A percentile compares a stretch with the other conserved stretches of the same genome.
These are phyloP conservation scores for Macrostomum cliftonense DNA, from an alignment of 2,888 invertebrate species.

Conservation along the genomic window DNA sequence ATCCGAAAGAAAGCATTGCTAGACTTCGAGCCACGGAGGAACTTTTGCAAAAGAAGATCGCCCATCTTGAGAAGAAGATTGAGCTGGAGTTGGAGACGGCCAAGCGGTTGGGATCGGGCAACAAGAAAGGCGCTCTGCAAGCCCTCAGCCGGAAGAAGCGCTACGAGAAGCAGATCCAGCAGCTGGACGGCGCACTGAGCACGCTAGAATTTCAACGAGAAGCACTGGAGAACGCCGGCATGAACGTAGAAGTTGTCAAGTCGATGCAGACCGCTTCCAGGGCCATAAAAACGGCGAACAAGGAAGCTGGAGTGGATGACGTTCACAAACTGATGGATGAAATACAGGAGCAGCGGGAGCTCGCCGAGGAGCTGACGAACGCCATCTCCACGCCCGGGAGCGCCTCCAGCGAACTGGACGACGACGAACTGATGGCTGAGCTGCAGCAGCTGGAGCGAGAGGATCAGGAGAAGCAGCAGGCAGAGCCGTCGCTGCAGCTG, in stretches of 20 bases:
- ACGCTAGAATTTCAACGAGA: constrained; percentile 87
- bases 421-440: too few species aligned
- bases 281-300: constrained; percentile 79
- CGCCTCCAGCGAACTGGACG: not conserved
- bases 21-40: constrained; percentile 88
- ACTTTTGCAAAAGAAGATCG: constrained; percentile 84
- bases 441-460: too few species aligned
- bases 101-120: constrained; percentile 32
- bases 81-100: constrained; percentile 65
- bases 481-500: too few species aligned
- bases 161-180: constrained; percentile 80
- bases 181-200: constrained; percentile 89
- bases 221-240: constrained; percentile 80
- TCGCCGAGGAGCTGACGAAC: constrained; percentile 89
- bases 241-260: constrained; percentile 84
- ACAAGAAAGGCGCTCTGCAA: constrained; percentile 57
- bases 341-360: constrained; percentile 81
- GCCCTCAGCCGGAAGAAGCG: constrained; percentile 92
- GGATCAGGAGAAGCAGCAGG: too few species aligned
- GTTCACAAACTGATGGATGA: constrained; percentile 40
- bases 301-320: constrained; percentile 60
- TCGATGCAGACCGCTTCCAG: constrained; percentile 89
- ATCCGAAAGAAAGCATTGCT: constrained; percentile 90
- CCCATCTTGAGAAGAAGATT: constrained; percentile 84
- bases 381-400: constrained; percentile 93